Conservation (phyloP, 2,888 invertebrate genomes). For the Parascotia fuliginaria region DNA sequence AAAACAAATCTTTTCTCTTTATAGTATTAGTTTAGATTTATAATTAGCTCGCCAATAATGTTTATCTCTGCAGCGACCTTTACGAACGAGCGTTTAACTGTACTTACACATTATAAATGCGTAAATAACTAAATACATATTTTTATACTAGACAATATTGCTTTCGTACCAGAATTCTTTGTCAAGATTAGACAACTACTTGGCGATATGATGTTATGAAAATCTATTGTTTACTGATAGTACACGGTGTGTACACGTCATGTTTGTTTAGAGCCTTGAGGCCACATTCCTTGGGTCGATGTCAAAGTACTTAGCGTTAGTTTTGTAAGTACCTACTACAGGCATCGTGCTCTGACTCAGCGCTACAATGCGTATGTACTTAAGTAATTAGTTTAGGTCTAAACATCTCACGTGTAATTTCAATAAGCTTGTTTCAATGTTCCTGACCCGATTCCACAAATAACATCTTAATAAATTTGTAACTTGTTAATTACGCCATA, state of each 20-base stretch:
- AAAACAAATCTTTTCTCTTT: no score
- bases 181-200: slow-evolving; percentile 35
- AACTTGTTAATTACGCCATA: slow-evolving; percentile 51
- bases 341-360: slow-evolving; percentile 32
- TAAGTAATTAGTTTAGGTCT: slow-evolving; percentile 46
- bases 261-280: slow-evolving; percentile 65
- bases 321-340: slow-evolving; percentile 36
- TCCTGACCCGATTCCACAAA: slow-evolving; percentile 55
- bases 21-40: no score
- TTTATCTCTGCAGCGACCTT: slow-evolving; percentile 9
- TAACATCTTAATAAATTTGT: slow-evolving; percentile 50
- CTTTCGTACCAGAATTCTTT: slow-evolving; percentile 11
- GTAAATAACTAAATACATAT: no score
- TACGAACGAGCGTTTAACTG: not conserved
- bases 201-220: slow-evolving; percentile 38
- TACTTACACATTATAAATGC: no score
- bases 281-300: slow-evolving; percentile 76
- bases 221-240: slow-evolving; percentile 69
- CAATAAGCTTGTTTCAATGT: slow-evolving; percentile 40
- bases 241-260: slow-evolving; percentile 55
- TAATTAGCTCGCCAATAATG: not conserved
- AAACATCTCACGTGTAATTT: slow-evolving; percentile 45
- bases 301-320: slow-evolving; percentile 72
- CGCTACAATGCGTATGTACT: slow-evolving; percentile 26
- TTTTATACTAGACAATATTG: not conserved